Percentiles rank a stretch among this genome's conserved stretches.
Conservation (phyloP, 2,113 vertebrate genomes). For the Mungos mungo region DNA sequence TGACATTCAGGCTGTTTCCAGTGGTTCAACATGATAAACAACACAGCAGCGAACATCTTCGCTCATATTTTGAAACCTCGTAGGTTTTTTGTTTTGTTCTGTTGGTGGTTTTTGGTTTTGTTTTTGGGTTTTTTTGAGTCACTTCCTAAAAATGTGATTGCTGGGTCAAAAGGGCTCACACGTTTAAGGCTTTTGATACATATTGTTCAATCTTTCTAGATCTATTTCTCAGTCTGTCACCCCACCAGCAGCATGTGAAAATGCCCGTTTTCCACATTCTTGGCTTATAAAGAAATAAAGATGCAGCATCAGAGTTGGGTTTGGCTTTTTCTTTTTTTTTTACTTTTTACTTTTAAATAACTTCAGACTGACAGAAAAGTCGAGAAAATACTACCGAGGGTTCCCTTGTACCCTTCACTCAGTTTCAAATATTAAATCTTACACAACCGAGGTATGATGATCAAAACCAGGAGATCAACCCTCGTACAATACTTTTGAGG, state of each 20-base stretch:
- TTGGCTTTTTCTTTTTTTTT: not conserved
- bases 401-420: not conserved
- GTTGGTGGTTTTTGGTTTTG: not conserved
- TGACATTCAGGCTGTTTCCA: not conserved
- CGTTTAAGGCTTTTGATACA: not conserved
- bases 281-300: not conserved
- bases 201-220: not conserved
- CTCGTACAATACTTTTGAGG: not conserved
- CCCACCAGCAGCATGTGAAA: not conserved
- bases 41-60: not conserved
- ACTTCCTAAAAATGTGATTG: not conserved
- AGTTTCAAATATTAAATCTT: not conserved
- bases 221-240: not conserved
- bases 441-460: rapidly evolving
- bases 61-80: not conserved
- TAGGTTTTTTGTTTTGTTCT: not conserved
- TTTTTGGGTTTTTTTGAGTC: not conserved
- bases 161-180: not conserved
- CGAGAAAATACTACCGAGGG: not conserved
- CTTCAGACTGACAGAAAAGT: not conserved
- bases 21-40: not conserved
- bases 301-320: too few relatives aligned
- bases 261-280: not conserved
- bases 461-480: not conserved
- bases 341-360: not conserved